These are phyloP conservation scores for Corvus cornix DNA, from an alignment of 2,113 vertebrate genomes.

Conservation along the genomic window DNA sequence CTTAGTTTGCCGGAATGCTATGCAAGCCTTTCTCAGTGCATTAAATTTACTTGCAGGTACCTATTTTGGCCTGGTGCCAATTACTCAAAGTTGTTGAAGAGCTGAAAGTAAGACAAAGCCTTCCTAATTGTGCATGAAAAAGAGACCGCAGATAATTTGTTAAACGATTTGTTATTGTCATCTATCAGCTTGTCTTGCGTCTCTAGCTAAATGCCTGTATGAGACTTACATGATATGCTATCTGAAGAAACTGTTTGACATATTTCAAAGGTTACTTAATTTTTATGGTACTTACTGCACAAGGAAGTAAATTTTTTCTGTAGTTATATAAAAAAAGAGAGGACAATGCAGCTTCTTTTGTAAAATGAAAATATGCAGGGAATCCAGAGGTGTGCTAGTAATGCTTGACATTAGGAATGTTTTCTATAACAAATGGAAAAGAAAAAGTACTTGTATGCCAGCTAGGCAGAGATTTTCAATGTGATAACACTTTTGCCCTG, in stretches of 20 bases:
- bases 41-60: not conserved
- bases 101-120: not conserved
- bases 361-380: slow-evolving; percentile 52
- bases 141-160: not conserved
- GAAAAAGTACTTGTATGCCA: not conserved
- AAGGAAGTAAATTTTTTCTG: not conserved
- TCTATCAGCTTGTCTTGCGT: not conserved
- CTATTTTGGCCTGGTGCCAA: not conserved
- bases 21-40: not conserved
- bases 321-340: not conserved
- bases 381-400: slow-evolving; percentile 60
- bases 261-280: not conserved
- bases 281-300: not conserved
- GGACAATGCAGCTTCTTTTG: slow-evolving; percentile 49
- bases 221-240: not conserved
- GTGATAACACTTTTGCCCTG: not conserved
- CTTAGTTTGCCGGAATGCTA: not conserved
- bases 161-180: not conserved
- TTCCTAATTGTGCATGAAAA: not conserved
- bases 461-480: not conserved
- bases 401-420: not conserved
- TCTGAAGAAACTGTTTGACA: not conserved
- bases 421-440: slow-evolving; percentile 16
- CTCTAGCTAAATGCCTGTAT: not conserved
- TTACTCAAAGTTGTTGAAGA: slow-evolving; percentile 18